These are phyloP conservation scores for Parelbella ahira DNA, from an alignment of 2,888 invertebrate species.

Conservation along the genomic window DNA sequence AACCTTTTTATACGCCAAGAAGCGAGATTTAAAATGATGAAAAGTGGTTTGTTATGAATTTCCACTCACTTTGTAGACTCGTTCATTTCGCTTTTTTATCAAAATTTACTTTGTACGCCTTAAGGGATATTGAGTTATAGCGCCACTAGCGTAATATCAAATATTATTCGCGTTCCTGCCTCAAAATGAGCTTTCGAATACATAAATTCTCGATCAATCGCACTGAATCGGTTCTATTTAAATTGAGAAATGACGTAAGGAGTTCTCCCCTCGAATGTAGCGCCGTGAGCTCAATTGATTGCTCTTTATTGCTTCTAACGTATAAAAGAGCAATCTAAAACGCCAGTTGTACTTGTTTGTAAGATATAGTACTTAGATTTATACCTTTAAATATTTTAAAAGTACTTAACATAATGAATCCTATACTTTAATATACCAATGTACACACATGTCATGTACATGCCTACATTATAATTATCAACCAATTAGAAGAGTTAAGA, in stretches of 20 bases:
- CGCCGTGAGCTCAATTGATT: slow-evolving; percentile 10
- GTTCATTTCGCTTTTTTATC: slow-evolving; percentile 3
- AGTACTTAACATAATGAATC: no score
- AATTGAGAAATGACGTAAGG: slow-evolving; percentile 13
- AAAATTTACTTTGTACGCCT: slow-evolving; percentile 1
- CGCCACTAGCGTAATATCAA: slow-evolving; percentile 1
- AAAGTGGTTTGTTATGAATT: neutral
- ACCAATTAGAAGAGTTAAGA: no score
- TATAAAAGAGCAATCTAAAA: neutral
- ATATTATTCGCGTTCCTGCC: slow-evolving; percentile 1
- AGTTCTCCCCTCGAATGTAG: slow-evolving; percentile 11
- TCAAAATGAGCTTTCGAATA: no score
- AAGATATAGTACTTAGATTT: neutral
- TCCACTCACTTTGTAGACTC: neutral
- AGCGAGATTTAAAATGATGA: neutral
- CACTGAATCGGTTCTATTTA: slow-evolving; percentile 6
- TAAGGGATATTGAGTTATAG: slow-evolving; percentile 4
- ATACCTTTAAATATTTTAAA: neutral
- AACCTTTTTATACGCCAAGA: slow-evolving; percentile 1
- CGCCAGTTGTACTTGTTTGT: neutral
- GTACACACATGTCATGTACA: no score
- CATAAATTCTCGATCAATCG: slow-evolving; percentile 7
- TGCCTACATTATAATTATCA: no score
- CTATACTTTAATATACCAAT: no score
- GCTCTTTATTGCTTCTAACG: slow-evolving; percentile 4